Evolutionary conservation across 2,797 vertebrate species (phyloP), one percentile per base, ranked within the genome.

Genomic region (Sebastes minor): DNA sequence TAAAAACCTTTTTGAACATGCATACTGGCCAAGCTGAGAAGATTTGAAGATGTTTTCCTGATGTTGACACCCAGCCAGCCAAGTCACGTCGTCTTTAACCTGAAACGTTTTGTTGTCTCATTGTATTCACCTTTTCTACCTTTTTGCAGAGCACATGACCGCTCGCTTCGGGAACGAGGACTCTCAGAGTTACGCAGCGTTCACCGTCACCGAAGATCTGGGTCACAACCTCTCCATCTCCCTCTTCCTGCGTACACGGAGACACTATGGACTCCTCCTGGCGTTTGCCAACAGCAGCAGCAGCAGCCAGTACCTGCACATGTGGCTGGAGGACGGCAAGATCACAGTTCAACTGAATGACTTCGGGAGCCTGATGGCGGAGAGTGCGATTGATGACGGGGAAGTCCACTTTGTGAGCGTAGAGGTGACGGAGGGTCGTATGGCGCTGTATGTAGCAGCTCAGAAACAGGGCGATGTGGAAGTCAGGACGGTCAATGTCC

Each of bases 91-190:
- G 2, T 67, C 25, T 32, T 28, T 3, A 38, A 30, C 2, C 13
- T 55, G 1, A 67, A 56, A 28, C 1, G 13, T 71, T 30, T n/a
- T 53, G 6, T n/a, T 10, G 4, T 72, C 20, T 70, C 1, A 30
- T 42, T 10, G 32, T 11, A 1, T 23, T 66, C 10, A 22, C 10
- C 7, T 52, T 28, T 55, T 11, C 1, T 20, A 32, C 20, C 4
- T 77, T 65, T 81, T 66, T 83, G 8, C 82, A 99, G 98, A 97
- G 82, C 95, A 96, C 16, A 89, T 96, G 76, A 88, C 96, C 1
- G 97, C 95, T 9, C 95, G 97, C 74, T 99, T 99, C 81, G 98
- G 97, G 67, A 94, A 86, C 0, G 94, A 96, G 14, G 95, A 97
- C 89, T 92, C 90, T 4, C 76, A 87, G 25, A 96, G 97, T 63